A percentile compares a stretch with the other conserved stretches of the same genome.
These are phyloP conservation scores for Podabrus alpinus DNA, from an alignment of 2,888 invertebrate species.

Conservation along the genomic window DNA sequence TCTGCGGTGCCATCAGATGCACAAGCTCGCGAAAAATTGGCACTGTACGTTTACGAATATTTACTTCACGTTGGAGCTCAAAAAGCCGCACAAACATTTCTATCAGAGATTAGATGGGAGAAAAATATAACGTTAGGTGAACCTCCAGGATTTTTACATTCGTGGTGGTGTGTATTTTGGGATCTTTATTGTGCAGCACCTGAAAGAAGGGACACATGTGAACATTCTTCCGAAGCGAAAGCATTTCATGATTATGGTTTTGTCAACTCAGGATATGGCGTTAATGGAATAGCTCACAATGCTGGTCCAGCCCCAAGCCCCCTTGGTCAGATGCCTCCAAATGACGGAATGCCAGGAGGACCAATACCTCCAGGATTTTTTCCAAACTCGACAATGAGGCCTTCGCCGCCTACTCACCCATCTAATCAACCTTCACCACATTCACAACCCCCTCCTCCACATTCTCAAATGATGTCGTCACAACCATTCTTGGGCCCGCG, in stretches of 20 bases:
- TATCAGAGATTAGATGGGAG: constrained; percentile 99
- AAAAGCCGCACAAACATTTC: constrained; percentile 99
- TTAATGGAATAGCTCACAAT: constrained; percentile 94
- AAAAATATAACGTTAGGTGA: constrained; percentile 98
- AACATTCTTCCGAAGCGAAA: constrained; percentile 99
- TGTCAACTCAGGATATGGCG: constrained; percentile 97
- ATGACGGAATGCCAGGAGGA: constrained; percentile 92
- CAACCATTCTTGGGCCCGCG: constrained; percentile 95
- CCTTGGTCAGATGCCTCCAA: constrained; percentile 84
- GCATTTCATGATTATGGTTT: constrained; percentile 99
- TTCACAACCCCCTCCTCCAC: constrained; percentile 81
- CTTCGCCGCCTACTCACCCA: constrained; percentile 83
- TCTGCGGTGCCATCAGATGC: constrained; percentile 98
- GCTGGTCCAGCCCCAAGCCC: constrained; percentile 86
- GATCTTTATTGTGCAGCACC: constrained; percentile 99
- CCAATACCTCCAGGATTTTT: constrained; percentile 97
- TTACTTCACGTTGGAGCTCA: constrained; percentile 98
- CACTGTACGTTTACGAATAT: constrained; percentile 99
- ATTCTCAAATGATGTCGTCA: constrained; percentile 79
- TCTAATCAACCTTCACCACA: constrained; percentile 91
- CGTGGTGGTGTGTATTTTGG: constrained; percentile 99
- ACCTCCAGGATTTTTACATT: constrained; percentile 97
- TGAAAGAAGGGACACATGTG: constrained; percentile 95
- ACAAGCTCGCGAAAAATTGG: constrained; percentile 98
- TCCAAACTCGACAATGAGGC: constrained; percentile 83